Conservation (phyloP, 2,888 invertebrate genomes). For the Keiferia lycopersicella region DNA sequence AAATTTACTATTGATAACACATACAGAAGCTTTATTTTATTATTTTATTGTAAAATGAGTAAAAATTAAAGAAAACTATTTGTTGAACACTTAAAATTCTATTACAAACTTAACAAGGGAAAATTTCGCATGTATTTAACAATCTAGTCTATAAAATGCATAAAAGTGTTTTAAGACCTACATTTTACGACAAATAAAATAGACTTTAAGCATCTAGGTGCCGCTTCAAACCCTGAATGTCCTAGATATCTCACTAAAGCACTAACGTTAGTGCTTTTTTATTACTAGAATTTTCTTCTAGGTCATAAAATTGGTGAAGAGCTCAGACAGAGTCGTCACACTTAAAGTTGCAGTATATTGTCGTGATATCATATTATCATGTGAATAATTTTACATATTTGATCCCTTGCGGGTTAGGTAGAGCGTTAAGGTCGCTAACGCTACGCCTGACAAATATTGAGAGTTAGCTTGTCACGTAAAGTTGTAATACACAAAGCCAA, state of each 20-base stretch:
- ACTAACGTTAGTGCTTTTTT: constrained; percentile 23
- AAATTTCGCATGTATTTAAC: constrained; percentile 1
- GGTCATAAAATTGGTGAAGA: constrained; percentile 17
- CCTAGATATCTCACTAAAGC: constrained; percentile 12
- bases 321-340: constrained; percentile 9
- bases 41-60: no score
- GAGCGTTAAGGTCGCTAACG: no score
- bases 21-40: no score
- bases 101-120: neutral
- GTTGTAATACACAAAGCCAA: no score
- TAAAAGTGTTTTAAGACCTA: neutral
- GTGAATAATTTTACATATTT: neutral
- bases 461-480: no score
- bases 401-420: no score
- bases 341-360: neutral
- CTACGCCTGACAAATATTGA: no score
- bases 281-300: constrained; percentile 24
- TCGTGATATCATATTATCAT: neutral
- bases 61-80: no score
- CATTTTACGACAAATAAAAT: constrained; percentile 16
- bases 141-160: neutral
- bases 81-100: neutral
- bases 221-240: constrained; percentile 2
- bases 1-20: no score
- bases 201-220: neutral